Percentiles rank a stretch among this genome's conserved stretches.
These are phyloP conservation scores for Apogon hyalosoma DNA, from an alignment of 2,797 vertebrate species.

Conservation along the genomic window DNA sequence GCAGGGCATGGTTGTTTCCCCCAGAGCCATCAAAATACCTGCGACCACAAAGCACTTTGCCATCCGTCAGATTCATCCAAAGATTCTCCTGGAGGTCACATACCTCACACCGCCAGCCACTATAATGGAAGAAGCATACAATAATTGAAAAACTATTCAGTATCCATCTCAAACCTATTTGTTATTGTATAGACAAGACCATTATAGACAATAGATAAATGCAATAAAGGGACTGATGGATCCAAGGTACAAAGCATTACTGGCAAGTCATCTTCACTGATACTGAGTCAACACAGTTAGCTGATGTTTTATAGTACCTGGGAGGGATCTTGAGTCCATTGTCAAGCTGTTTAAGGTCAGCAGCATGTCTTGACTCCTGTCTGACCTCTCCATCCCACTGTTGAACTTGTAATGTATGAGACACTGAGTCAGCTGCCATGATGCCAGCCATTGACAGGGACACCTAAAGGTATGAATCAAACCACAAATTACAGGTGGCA, in stretches of 20 bases:
- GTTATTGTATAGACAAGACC: too few species aligned
- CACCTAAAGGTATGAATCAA: conserved; percentile 81
- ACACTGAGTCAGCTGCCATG: conserved; percentile 95
- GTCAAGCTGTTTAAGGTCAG: conserved; percentile 94
- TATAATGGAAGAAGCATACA: conserved; percentile 56
- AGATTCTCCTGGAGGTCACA: conserved; percentile 97
- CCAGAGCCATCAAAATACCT: conserved; percentile 97
- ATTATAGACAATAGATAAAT: too few species aligned
- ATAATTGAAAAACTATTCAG: neutral
- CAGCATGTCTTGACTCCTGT: conserved; percentile 93
- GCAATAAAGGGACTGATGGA: too few species aligned
- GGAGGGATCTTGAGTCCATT: conserved; percentile 95
- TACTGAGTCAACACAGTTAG: too few species aligned
- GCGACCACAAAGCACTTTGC: conserved; percentile 94
- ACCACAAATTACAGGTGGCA: conserved; percentile 17
- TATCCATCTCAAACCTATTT: neutral
- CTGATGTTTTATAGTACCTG: conserved; percentile 80
- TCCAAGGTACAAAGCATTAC: too few species aligned
- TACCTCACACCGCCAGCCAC: conserved; percentile 96
- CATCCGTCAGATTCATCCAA: conserved; percentile 98
- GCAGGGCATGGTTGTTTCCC: conserved; percentile 96
- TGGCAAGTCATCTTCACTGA: too few species aligned
- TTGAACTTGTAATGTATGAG: conserved; percentile 94
- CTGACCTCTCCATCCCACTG: conserved; percentile 98
- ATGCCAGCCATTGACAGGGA: conserved; percentile 92